Evolutionary conservation across 53 echinoderm and acorn worm genomes (phyloP), one percentile per base, ranked within the genome.

Genomic region (Crossaster papposus): DNA sequence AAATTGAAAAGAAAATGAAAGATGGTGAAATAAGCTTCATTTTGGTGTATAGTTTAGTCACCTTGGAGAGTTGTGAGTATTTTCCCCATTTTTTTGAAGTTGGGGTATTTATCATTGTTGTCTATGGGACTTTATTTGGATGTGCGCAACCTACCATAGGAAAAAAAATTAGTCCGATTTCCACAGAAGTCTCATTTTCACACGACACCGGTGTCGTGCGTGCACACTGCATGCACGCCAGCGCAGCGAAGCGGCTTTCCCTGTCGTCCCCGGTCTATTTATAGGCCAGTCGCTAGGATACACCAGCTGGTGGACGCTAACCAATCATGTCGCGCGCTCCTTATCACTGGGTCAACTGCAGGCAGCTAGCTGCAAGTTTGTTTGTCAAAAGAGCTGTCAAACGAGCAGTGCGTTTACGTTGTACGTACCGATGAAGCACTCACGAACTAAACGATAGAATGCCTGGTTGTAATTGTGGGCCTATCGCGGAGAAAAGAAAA

Each of bases 211-310:
- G 13, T 10, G 8, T 7, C 53, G 53, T 7, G 13, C 22, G 2
- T 70, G 70, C 24, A 70, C 24, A 30, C 70, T 76, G 37, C 38
- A 20, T 33, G 7, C 74, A 81, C 35, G 44, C 44, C 6, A 44
- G 5, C 9, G 64, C 63, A 81, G n/a, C 82, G 14, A 29, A 24
- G 35, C 82, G 33, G 36, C 20, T 68, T 44, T 82, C 82, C 31
- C n/a, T 62, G 32, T 8, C 44, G 62, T 9, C n/a, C 31, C 63
- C 34, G 18, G n/a, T 24, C 73, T 85, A 85, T 85, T 51, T 73
- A 85, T 85, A 85, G 85, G 52, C 22, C 85, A 72, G 73, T 85
- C 73, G 85, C 85, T 72, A 53, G 73, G 85, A 26, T 85, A 73
- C 85, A 85, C 72, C 72, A 85, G 85, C 85, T 73, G 85, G 85